Evolutionary conservation across 2,888 invertebrate genomes (phyloP), one percentile per base, ranked within the genome.

Genomic region (Lepeophtheirus nordmannii): DNA sequence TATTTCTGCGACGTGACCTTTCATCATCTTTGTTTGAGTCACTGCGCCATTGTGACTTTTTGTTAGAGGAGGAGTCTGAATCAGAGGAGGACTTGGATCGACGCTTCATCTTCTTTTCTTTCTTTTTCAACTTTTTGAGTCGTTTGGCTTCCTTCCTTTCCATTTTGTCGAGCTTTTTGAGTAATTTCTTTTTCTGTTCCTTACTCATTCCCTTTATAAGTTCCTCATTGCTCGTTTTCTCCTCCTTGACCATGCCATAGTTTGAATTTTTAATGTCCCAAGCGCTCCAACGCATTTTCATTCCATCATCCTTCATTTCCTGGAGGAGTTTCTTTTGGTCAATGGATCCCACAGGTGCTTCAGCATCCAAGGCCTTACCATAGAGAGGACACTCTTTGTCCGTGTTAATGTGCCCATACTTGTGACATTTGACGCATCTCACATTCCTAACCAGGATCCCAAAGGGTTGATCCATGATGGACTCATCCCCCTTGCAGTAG

Each of bases 321-420:
- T 86, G 86, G 74, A 92, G 86, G 65, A 94, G 74, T 11, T 83
- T 82, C 23, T 83, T 79, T 63, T 86, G 83, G 74, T 84, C 85
- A 56, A 85, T 81, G 58, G 72, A 71, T 14, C 40, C 58, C 1
- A 66, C 59, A 20, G 66, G 66, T 11, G 66, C 66, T 10, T 66
- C 66, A 67, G 68, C 85, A 85, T 88, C 40, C 84, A 87, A 72
- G 83, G 81, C 74, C 85, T 85, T 76, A 84, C 78, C 79, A 71
- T 78, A 98, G 80, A 98, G 83, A 8, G 93, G 89, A 76, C 98
- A 99, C 78, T 98, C 96, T 59, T 71, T 74, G 83, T 85, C 85
- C 77, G 87, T 96, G 75, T 94, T 94, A 65, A 96, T 88, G 74
- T 99, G 98, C 10, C 98, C 98, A 97, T 97, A 99, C 75, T 94